These are phyloP conservation scores for Tribolium freemani DNA, from an alignment of 2,888 invertebrate genomes.

Conservation along the genomic window DNA sequence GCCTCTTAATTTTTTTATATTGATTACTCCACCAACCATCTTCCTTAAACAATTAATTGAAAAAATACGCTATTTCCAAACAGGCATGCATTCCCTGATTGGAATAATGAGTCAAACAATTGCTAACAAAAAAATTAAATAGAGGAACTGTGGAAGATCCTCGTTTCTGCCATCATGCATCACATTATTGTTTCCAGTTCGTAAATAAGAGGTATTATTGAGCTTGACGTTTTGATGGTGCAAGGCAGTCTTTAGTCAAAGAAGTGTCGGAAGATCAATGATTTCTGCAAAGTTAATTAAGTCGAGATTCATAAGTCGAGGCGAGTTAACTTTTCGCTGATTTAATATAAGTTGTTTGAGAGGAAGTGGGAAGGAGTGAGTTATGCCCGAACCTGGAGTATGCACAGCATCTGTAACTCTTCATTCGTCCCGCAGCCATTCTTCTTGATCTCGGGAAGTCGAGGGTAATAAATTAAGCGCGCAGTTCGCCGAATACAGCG, in stretches of 20 bases:
- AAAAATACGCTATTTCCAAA: too few species aligned
- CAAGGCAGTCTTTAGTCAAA: background rate
- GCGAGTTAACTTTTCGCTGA: slow-evolving; percentile 48
- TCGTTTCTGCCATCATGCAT: too few species aligned
- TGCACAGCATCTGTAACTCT: slow-evolving; percentile 58
- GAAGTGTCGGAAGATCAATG: slow-evolving; percentile 1
- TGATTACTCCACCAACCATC: too few species aligned
- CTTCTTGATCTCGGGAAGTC: slow-evolving; percentile 61
- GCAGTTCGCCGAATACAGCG: slow-evolving; percentile 57
- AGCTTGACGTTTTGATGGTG: background rate
- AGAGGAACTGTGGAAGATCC: too few species aligned
- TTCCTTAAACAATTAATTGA: too few species aligned
- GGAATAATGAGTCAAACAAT: too few species aligned
- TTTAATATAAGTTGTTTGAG: slow-evolving; percentile 55
- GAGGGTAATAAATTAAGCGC: slow-evolving; percentile 59
- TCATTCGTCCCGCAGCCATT: slow-evolving; percentile 60
- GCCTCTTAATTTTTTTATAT: background rate
- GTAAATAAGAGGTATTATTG: background rate
- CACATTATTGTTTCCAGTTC: too few species aligned
- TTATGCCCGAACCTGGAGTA: slow-evolving; percentile 47
- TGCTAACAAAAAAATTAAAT: too few species aligned
- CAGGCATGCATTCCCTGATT: too few species aligned
- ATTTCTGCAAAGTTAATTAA: slow-evolving; percentile 42
- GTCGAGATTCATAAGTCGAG: slow-evolving; percentile 44
- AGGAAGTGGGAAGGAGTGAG: slow-evolving; percentile 53